Percentiles rank a stretch among this genome's conserved stretches.
phyloP scores from a whole-genome alignment of 2,113 vertebrate genomes.

The Manacus vitellinus region DNA sequence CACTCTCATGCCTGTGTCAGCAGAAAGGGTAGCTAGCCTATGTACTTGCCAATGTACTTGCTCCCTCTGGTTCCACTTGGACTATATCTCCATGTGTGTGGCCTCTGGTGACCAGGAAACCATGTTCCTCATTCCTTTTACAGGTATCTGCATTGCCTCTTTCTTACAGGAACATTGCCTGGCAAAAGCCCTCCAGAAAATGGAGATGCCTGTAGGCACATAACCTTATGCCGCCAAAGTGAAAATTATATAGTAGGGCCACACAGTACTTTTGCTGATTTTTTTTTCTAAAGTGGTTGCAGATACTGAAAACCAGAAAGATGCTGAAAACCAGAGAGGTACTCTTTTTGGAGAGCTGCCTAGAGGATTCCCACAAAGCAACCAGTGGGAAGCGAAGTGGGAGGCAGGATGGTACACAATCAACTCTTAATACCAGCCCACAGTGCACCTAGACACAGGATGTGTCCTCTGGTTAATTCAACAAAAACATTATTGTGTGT shows the following conservation, averaged over 20 bases:
- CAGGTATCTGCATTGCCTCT: background rate
- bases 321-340: background rate
- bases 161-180: background rate
- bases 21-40: background rate
- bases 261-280: background rate
- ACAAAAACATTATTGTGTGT: background rate
- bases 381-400: background rate
- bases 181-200: background rate
- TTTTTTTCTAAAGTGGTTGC: background rate
- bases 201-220: background rate
- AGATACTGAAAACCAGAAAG: background rate
- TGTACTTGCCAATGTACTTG: background rate
- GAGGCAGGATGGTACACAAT: background rate
- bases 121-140: background rate
- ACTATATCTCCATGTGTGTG: background rate
- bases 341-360: background rate
- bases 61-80: background rate
- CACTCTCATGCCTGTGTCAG: fast-evolving
- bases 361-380: background rate
- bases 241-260: background rate
- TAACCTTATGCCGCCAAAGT: background rate
- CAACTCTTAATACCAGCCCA: background rate
- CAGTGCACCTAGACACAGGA: background rate
- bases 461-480: background rate
- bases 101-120: background rate